phyloP scores from a whole-genome alignment of 2,113 vertebrate genomes.

The Daboia siamensis region DNA sequence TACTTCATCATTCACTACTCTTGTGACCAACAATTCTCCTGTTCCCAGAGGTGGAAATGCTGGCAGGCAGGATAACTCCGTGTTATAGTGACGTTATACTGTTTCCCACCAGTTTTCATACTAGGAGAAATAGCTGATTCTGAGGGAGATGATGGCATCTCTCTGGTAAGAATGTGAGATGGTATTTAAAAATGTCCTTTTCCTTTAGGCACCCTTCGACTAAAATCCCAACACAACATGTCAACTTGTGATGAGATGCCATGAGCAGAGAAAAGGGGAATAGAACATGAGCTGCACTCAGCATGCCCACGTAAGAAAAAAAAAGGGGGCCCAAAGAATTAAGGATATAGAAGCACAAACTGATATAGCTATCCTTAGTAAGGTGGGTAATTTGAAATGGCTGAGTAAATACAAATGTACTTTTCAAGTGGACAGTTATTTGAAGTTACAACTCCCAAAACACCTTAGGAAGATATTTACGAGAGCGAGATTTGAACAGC shows the following conservation, averaged over 20 bases:
- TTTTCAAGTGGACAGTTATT: no score
- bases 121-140: background rate
- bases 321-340: no score
- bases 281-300: background rate
- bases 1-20: conserved; percentile 21
- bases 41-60: background rate
- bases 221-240: background rate
- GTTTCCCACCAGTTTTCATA: conserved; percentile 1
- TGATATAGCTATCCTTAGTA: no score
- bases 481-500: no score
- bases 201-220: background rate
- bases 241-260: background rate
- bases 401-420: no score
- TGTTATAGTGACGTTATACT: background rate
- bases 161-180: background rate
- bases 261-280: background rate
- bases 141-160: background rate
- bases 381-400: no score
- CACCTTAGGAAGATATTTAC: no score
- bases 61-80: background rate
- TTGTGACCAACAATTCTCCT: background rate
- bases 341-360: no score
- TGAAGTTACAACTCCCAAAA: no score
- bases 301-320: background rate
- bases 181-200: background rate